phyloP scores from a whole-genome alignment of 2,113 vertebrate species.

The Nothocercus nigrocapillus region DNA sequence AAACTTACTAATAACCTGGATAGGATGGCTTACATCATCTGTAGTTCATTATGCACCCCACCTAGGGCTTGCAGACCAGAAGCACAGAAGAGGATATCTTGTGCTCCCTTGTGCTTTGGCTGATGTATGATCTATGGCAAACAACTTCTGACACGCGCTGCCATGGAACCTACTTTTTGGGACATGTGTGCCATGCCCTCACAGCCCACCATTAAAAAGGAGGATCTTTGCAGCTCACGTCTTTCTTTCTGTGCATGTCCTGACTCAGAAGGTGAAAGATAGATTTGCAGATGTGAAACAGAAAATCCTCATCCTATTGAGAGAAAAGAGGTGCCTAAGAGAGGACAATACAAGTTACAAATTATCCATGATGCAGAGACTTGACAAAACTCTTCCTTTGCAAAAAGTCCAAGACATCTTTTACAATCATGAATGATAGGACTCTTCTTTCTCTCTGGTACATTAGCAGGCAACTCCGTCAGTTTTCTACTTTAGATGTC shows the following conservation, averaged over 20 bases:
- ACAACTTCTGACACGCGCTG: neutral
- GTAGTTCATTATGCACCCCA: neutral
- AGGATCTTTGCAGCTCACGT: neutral
- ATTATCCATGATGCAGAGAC: neutral
- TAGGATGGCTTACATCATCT: neutral
- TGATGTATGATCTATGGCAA: neutral
- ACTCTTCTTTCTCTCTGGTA: neutral
- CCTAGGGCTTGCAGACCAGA: neutral
- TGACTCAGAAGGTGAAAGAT: neutral
- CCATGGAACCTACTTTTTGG: neutral
- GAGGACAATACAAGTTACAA: neutral
- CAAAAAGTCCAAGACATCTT: neutral
- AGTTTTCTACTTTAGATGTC: neutral
- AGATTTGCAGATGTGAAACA: neutral
- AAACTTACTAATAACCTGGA: neutral
- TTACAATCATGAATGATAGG: neutral
- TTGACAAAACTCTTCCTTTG: neutral
- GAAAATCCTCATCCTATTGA: neutral
- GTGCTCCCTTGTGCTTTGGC: neutral
- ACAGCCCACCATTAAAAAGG: neutral
- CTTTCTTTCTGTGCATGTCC: neutral
- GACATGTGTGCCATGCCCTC: accelerated
- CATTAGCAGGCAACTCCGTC: neutral
- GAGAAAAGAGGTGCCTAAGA: neutral
- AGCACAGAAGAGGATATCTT: neutral